Evolutionary conservation across 2,113 vertebrate species (phyloP), one percentile per base, ranked within the genome.

Genomic region (Colinus virginianus): DNA sequence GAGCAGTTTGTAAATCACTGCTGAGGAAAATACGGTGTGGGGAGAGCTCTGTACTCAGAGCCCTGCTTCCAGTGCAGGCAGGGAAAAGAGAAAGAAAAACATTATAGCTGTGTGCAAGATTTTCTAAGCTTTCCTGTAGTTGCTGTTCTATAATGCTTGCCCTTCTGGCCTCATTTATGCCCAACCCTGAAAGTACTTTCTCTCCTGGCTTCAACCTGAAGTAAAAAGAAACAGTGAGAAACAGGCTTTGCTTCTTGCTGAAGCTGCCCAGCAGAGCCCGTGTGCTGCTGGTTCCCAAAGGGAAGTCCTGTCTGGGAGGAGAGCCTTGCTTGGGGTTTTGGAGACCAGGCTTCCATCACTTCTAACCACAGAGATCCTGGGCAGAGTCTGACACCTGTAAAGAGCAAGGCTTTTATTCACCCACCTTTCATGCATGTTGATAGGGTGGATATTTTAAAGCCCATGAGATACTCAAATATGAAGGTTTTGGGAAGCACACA

Each of bases 1-100:
- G 55, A 85, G 55, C 96, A 91, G 84, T 56, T 78, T 91, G 90
- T 95, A 96, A 95, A 96, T 95, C 94, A 96, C 34, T 21, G 71
- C 2, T 1, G 75, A 85, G 53, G 40, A 61, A 82, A 94, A 58
- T 8, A 26, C 51, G 59, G 91, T 4, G 0, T 1, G 1, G 42
- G 51, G 72, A 83, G 46, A 88, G 42, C 51, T 88, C 55, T 46
- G 49, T 0, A 1, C 0, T 0, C 15, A 84, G 56, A 78, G 34
- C 21, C 15, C 26, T 87, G 53, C 30, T 82, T 78, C 81, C 78
- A 46, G 42, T 17, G 6, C 59, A 64, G 36, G 32, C 3, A 1
- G 30, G 48, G 36, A 72, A 72, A 89, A 66, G n/a, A 90, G 63
- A 62, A 84, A 76, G 53, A 68, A 82, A 87, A 91, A 58, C n/a